A percentile compares a stretch with the other conserved stretches of the same genome.
Evolutionary conservation across 2,113 vertebrate species (phyloP).

Genomic region (Anhinga anhinga): DNA sequence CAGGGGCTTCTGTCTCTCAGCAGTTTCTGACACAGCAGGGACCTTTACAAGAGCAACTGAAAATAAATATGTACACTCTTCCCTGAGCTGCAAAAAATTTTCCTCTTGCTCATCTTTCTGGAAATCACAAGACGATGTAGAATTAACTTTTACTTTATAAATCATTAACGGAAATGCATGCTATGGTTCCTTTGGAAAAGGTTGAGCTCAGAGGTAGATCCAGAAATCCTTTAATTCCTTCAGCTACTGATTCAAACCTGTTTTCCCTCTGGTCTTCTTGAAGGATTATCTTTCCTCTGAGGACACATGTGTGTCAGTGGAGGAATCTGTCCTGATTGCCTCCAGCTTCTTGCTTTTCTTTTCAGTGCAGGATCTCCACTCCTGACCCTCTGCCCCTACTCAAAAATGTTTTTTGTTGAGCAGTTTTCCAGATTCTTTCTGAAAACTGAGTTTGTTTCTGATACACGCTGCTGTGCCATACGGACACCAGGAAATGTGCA

Average conservation of each 20-base stretch:
- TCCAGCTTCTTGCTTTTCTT: background rate
- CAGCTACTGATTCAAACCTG: background rate
- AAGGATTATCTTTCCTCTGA: background rate
- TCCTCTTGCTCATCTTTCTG: background rate
- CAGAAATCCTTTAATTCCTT: background rate
- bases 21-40: background rate
- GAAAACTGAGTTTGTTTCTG: background rate
- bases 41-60: background rate
- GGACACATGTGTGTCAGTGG: background rate
- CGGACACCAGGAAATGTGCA: background rate
- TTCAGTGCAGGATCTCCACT: background rate
- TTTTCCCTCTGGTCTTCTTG: background rate
- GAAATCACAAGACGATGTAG: background rate
- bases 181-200: background rate
- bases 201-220: background rate
- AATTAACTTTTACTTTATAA: background rate
- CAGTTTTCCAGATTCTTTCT: background rate
- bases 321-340: background rate
- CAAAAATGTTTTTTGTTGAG: background rate
- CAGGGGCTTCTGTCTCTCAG: background rate
- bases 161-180: background rate
- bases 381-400: background rate
- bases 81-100: background rate
- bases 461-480: background rate
- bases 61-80: background rate